These are phyloP conservation scores for Caretta caretta DNA, from an alignment of 2,113 vertebrate genomes.

Conservation along the genomic window DNA sequence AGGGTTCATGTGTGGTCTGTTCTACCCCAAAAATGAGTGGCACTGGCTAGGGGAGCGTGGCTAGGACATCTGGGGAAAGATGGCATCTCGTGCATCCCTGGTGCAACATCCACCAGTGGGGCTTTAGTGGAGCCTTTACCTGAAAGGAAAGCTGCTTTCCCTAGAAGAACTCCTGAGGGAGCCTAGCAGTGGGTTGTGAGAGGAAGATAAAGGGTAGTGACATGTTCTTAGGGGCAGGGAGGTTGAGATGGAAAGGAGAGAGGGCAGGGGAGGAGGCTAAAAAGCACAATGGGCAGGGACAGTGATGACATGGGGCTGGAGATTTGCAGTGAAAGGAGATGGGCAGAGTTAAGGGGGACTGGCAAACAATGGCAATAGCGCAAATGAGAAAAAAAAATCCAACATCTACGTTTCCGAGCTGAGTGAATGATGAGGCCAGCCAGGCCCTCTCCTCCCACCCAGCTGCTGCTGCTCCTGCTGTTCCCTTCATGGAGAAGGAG, in stretches of 20 bases:
- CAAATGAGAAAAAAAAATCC: not conserved
- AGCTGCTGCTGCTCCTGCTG: not conserved
- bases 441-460: not conserved
- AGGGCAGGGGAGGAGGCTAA: not conserved
- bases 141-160: not conserved
- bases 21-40: not conserved
- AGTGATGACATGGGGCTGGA: no score
- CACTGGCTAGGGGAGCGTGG: not conserved
- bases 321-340: not conserved
- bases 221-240: not conserved
- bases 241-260: not conserved
- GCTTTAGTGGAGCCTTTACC: not conserved
- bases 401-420: fast-evolving
- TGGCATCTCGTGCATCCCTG: not conserved
- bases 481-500: fast-evolving
- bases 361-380: fast-evolving
- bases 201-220: not conserved
- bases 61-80: not conserved
- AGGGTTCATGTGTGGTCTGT: not conserved
- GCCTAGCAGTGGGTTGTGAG: not conserved
- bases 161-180: not conserved
- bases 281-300: not conserved
- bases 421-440: not conserved
- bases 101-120: not conserved
- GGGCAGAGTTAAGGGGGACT: fast-evolving